Percentiles rank a stretch among this genome's conserved stretches.
Conservation (phyloP, 2,888 invertebrate genomes). For the Ethmia dodecea region DNA sequence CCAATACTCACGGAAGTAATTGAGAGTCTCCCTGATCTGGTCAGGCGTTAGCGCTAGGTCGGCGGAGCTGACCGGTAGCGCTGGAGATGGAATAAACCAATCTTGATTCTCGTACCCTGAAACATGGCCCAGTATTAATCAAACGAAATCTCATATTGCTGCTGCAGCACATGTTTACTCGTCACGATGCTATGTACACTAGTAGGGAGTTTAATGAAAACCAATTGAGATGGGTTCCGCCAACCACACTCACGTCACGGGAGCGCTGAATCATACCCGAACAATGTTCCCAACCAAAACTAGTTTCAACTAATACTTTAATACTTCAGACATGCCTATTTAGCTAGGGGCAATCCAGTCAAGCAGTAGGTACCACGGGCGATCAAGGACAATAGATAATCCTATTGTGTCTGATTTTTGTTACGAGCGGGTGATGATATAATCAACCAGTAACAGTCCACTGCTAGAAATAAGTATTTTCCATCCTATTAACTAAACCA, state of each 20-base stretch:
- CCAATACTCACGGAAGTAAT: slow-evolving; percentile 97
- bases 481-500: no score
- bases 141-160: no score
- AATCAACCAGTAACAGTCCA: background rate
- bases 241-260: slow-evolving; percentile 35
- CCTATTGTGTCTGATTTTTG: background rate
- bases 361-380: no score
- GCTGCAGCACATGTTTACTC: no score
- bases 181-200: no score
- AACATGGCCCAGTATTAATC: slow-evolving; percentile 20
- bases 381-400: no score
- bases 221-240: slow-evolving; percentile 21
- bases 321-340: no score
- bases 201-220: slow-evolving; percentile 28
- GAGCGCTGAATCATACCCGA: slow-evolving; percentile 36
- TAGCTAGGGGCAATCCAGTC: no score
- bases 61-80: slow-evolving; percentile 83
- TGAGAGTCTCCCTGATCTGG: slow-evolving; percentile 96
- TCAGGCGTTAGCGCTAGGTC: slow-evolving; percentile 93
- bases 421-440: background rate
- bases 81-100: slow-evolving; percentile 95
- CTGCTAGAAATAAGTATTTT: no score
- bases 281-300: no score
- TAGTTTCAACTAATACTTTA: no score
- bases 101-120: slow-evolving; percentile 94